Conservation (phyloP, 2,797 vertebrate species). For the Tiaroga cobitis region DNA sequence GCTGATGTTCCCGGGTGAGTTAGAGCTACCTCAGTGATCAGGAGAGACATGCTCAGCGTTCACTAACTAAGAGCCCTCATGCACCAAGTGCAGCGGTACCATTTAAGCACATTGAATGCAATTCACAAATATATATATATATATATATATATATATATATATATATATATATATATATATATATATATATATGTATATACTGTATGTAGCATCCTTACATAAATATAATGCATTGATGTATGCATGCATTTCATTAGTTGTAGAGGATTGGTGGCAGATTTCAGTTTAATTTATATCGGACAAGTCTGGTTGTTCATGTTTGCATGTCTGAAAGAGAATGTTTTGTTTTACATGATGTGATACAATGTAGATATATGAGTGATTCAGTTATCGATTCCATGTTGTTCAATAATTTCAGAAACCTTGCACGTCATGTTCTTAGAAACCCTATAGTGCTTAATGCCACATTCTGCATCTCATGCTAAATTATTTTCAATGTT, state of each 20-base stretch:
- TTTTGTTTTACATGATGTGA: background rate
- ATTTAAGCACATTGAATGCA: constrained; percentile 28
- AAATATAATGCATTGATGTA: background rate
- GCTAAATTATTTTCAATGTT: background rate
- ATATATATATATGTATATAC: too few relatives aligned
- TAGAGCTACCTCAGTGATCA: constrained; percentile 10
- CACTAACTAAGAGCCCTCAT: background rate
- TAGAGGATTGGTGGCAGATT: background rate
- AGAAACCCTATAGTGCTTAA: too few relatives aligned
- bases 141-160: too few relatives aligned
- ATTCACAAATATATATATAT: too few relatives aligned
- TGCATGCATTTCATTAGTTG: background rate
- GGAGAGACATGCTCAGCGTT: constrained; percentile 22
- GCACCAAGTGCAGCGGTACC: background rate
- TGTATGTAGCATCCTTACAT: background rate
- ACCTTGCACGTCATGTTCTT: background rate
- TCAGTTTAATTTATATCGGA: background rate
- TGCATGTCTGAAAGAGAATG: background rate
- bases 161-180: too few relatives aligned
- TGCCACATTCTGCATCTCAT: background rate
- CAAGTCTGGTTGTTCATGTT: background rate
- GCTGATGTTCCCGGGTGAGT: constrained; percentile 12
- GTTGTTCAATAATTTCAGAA: background rate
- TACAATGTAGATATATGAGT: background rate
- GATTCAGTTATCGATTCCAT: background rate